A percentile compares a stretch with the other conserved stretches of the same genome.
Evolutionary conservation across 2,113 vertebrate genomes (phyloP).

Genomic region (Fregetta grallaria): DNA sequence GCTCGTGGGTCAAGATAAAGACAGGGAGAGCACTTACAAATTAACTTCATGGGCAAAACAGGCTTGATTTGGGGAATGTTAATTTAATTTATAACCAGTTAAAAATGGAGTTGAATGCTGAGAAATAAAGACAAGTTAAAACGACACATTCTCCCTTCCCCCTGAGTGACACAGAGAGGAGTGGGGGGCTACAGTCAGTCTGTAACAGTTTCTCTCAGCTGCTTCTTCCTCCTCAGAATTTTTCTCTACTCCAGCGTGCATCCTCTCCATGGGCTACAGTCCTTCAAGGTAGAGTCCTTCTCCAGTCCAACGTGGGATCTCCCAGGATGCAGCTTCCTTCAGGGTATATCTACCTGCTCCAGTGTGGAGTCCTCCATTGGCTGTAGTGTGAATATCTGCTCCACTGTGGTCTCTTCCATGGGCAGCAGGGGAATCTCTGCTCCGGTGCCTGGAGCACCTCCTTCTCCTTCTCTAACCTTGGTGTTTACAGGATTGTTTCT

Average conservation of each 20-base stretch:
- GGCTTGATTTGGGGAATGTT: not conserved
- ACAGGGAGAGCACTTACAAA: not conserved
- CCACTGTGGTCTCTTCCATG: not conserved
- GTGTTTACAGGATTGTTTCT: not conserved
- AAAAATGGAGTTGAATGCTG: not conserved
- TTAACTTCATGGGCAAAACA: not conserved
- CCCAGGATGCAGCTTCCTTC: not conserved
- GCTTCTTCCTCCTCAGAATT: not conserved
- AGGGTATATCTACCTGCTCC: not conserved
- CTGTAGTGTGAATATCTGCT: not conserved
- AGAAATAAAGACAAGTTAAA: not conserved
- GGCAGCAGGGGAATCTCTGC: not conserved
- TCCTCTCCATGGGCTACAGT: not conserved
- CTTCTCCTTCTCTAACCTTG: not conserved
- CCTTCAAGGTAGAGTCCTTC: not conserved
- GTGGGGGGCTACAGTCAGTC: not conserved
- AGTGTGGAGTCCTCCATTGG: not conserved
- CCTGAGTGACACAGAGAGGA: not conserved
- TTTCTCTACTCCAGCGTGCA: not conserved
- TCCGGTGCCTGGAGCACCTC: rapidly evolving
- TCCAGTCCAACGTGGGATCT: rapidly evolving
- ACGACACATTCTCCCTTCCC: rapidly evolving
- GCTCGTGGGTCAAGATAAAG: rapidly evolving
- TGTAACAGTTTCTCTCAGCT: not conserved
- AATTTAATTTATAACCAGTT: not conserved